A percentile compares a stretch with the other conserved stretches of the same genome.
Conservation (phyloP, 2,888 invertebrate species). For the Biston betularia region DNA sequence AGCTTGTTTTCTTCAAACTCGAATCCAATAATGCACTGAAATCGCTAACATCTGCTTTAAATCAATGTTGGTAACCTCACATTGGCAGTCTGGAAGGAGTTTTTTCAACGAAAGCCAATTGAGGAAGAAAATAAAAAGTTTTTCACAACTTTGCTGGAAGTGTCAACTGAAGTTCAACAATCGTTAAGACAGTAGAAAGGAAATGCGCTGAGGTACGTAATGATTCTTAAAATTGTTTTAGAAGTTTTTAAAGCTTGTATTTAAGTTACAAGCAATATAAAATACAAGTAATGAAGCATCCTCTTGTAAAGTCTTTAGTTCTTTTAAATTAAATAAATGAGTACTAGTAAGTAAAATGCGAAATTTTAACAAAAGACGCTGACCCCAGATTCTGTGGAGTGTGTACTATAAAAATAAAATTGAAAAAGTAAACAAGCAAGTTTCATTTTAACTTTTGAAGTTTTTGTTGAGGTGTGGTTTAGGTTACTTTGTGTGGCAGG, state of each 20-base stretch:
- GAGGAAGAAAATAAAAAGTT: constrained; percentile 69
- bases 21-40: constrained; percentile 23
- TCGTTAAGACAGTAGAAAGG: constrained; percentile 48
- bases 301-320: no score
- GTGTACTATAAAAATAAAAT: no score
- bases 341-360: no score
- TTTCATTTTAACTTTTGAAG: no score
- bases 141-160: constrained; percentile 62
- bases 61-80: constrained; percentile 69
- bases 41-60: constrained; percentile 47
- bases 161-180: constrained; percentile 71
- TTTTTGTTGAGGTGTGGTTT: no score
- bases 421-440: no score
- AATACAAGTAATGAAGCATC: no score
- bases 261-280: no score
- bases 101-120: constrained; percentile 65
- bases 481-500: no score
- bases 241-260: not conserved
- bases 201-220: constrained; percentile 29
- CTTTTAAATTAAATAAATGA: no score
- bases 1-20: constrained; percentile 9
- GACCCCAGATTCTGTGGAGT: no score
- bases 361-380: no score
- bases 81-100: constrained; percentile 59
- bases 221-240: constrained; percentile 23